Percentiles rank a stretch among this genome's conserved stretches.
Conservation (phyloP, 1,140 invertebrate genomes). For the Drosophila lacteicornis region DNA sequence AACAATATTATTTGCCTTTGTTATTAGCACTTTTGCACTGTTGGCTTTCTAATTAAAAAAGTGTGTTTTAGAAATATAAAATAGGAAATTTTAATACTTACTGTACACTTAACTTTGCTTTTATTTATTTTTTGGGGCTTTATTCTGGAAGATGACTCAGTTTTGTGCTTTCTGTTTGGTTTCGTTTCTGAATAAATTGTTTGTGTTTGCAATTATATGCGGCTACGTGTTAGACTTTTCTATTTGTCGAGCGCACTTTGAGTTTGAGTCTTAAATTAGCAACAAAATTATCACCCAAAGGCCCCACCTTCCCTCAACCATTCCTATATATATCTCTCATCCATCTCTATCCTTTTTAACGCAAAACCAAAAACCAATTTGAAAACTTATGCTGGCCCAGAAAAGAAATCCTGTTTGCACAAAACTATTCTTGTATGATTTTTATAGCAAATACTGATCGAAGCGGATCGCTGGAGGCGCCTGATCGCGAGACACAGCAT, state of each 20-base stretch:
- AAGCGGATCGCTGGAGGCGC: constrained; percentile 81
- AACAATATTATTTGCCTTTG: constrained; percentile 31
- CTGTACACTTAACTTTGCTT: constrained; percentile 24
- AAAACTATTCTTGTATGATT: constrained; percentile 66
- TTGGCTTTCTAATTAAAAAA: constrained; percentile 5
- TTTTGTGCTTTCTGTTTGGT: constrained; percentile 54
- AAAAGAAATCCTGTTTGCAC: constrained; percentile 62
- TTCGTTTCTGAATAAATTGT: constrained; percentile 57
- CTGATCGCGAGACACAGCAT: constrained; percentile 78
- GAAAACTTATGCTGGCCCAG: constrained; percentile 39
- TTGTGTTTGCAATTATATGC: constrained; percentile 55
- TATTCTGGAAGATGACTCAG: constrained; percentile 31
- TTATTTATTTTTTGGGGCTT: constrained; percentile 5
- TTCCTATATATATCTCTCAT: constrained; percentile 10
- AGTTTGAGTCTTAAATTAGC: constrained; percentile 72
- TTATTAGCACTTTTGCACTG: constrained; percentile 49
- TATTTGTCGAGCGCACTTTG: constrained; percentile 62
- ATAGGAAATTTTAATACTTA: neutral
- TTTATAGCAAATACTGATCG: constrained; percentile 83
- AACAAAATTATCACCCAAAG: constrained; percentile 45
- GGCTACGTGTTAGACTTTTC: constrained; percentile 36
- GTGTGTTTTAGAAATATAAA: neutral
- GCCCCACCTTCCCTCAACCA: constrained; percentile 8
- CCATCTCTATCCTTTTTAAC: constrained; percentile 62
- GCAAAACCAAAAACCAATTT: constrained; percentile 68